Conservation (phyloP, 2,797 vertebrate genomes). For the Sebastes reedi region DNA sequence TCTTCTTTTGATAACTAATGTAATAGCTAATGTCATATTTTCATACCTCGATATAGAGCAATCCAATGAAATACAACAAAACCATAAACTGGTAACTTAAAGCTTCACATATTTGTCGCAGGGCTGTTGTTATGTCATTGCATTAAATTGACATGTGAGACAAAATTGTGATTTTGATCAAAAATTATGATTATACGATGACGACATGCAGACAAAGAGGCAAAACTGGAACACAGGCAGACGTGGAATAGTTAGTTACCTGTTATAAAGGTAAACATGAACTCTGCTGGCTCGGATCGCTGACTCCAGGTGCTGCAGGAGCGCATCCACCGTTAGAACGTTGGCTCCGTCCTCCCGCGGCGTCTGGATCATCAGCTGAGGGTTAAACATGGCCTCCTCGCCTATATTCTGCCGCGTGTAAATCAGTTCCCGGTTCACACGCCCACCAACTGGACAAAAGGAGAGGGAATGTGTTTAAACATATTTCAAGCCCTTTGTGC, state of each 20-base stretch:
- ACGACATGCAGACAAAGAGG: background rate
- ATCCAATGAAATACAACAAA: background rate
- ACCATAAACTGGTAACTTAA: background rate
- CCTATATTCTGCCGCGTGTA: constrained; percentile 99
- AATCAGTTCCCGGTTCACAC: constrained; percentile 96
- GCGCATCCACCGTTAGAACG: constrained; percentile 92
- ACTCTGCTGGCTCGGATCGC: constrained; percentile 95
- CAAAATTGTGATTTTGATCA: background rate
- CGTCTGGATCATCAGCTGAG: constrained; percentile 99
- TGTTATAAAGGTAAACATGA: constrained; percentile 96
- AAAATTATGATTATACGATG: background rate
- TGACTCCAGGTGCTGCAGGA: constrained; percentile 95
- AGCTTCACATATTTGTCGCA: background rate
- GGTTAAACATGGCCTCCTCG: constrained; percentile 98
- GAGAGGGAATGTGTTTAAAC: background rate
- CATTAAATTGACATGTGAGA: background rate
- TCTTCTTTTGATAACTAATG: too few species aligned
- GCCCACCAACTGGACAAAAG: constrained; percentile 90
- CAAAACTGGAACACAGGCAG: background rate
- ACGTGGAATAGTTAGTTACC: constrained; percentile 71
- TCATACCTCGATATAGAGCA: background rate
- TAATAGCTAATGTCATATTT: too few species aligned
- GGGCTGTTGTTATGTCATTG: background rate
- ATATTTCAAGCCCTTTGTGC: background rate
- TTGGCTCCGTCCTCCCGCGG: constrained; percentile 93